A percentile compares a stretch with the other conserved stretches of the same genome.
Conservation (phyloP, 2,888 invertebrate genomes). For the Drosophila hamatofila region DNA sequence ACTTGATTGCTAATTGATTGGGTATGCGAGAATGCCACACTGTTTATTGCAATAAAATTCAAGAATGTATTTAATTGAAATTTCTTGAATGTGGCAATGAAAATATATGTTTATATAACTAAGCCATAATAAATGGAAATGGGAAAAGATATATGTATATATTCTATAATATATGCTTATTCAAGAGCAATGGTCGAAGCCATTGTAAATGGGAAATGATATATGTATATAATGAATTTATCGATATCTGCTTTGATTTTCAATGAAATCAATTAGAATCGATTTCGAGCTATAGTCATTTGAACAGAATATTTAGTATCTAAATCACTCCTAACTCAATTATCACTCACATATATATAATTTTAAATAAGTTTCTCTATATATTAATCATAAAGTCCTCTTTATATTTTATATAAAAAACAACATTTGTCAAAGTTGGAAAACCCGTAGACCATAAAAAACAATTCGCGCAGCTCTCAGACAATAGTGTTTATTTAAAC, state of each 20-base stretch:
- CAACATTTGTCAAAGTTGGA: neutral
- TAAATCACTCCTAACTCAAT: no score
- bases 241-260: no score
- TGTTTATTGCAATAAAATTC: slow-evolving; percentile 4
- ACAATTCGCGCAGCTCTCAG: neutral
- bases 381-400: neutral
- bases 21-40: slow-evolving; percentile 1
- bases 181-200: no score
- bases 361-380: no score
- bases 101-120: neutral
- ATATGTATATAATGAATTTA: no score
- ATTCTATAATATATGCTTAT: neutral
- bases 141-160: neutral
- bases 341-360: no score
- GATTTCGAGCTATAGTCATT: no score
- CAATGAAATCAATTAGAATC: no score
- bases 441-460: neutral
- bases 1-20: neutral
- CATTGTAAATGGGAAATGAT: no score
- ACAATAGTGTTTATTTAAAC: neutral
- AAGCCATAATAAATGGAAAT: neutral
- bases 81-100: neutral
- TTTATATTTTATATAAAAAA: no score
- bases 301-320: no score
- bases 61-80: neutral